phyloP scores from a whole-genome alignment of 2,888 invertebrate species.

The Phaonia tiefii region DNA sequence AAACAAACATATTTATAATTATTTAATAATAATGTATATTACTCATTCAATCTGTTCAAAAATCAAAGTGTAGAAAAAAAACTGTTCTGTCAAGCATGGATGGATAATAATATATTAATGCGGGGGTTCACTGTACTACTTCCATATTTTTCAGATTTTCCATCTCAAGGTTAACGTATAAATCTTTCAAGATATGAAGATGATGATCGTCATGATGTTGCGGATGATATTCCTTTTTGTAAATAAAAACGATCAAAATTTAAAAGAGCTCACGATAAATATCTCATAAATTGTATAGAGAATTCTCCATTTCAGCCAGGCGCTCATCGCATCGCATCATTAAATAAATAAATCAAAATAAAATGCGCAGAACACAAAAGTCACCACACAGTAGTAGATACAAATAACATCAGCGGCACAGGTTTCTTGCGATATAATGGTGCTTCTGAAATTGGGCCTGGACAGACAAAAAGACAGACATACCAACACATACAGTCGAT shows the following conservation, averaged over 20 bases:
- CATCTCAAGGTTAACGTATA: constrained; percentile 57
- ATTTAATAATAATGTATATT: too few species aligned
- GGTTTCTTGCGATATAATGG: background rate
- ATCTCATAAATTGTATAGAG: constrained; percentile 18
- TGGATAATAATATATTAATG: constrained; percentile 7
- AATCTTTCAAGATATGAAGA: constrained; percentile 50
- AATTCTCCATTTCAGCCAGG: background rate
- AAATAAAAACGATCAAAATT: constrained; percentile 52
- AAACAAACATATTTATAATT: too few species aligned
- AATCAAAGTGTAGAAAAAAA: too few species aligned
- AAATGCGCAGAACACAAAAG: constrained; percentile 6
- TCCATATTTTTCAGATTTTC: constrained; percentile 21
- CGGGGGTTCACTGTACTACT: constrained; percentile 20
- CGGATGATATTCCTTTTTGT: too few species aligned
- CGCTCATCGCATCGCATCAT: constrained; percentile 1
- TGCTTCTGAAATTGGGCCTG: constrained; percentile 42
- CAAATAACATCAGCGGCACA: background rate
- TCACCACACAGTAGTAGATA: background rate
- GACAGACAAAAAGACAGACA: background rate
- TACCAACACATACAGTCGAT: background rate
- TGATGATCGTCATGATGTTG: too few species aligned
- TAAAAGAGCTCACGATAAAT: constrained; percentile 40
- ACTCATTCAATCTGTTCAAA: too few species aligned
- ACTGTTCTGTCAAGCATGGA: too few species aligned
- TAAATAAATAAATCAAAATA: constrained; percentile 14